Percentiles rank a stretch among this genome's conserved stretches.
Evolutionary conservation across 1,140 invertebrate species (phyloP).

Genomic region (Drosophila eugracilis): DNA sequence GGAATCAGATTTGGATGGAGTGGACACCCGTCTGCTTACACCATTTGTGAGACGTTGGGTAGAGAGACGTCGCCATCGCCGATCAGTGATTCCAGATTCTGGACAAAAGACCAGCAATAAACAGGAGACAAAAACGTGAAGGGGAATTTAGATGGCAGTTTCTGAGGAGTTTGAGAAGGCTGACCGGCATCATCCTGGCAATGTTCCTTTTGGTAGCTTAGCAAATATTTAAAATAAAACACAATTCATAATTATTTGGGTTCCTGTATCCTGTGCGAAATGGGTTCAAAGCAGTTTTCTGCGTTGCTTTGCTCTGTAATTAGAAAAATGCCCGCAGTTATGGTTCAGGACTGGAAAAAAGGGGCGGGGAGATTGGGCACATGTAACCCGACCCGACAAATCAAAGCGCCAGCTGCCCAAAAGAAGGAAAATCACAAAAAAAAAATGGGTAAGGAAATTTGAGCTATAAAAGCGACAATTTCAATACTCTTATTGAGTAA

Average conservation of each 20-base stretch:
- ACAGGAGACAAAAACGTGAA: constrained; percentile 63
- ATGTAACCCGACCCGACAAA: constrained; percentile 18
- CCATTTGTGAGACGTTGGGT: constrained; percentile 89
- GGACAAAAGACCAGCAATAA: constrained; percentile 15
- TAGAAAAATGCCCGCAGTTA: constrained; percentile 76
- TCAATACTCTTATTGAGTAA: constrained; percentile 1
- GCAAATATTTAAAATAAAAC: constrained; percentile 75
- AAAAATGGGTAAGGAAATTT: neutral
- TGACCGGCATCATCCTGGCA: constrained; percentile 14
- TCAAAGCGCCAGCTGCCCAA: constrained; percentile 40
- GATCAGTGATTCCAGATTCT: constrained; percentile 41
- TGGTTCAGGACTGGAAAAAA: constrained; percentile 5
- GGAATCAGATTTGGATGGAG: constrained; percentile 86
- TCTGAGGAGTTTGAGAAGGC: neutral
- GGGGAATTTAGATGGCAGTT: neutral
- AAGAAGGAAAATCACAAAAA: constrained; percentile 15
- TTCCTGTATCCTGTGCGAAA: constrained; percentile 23
- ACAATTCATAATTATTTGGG: constrained; percentile 69
- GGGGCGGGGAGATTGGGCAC: neutral
- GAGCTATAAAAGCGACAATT: neutral
- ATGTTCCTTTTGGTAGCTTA: constrained; percentile 73
- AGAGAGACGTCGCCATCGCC: constrained; percentile 78
- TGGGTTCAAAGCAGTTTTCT: constrained; percentile 61
- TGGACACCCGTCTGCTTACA: constrained; percentile 88
- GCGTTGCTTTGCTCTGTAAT: constrained; percentile 56